These are phyloP conservation scores for Aldrovandia affinis DNA, from an alignment of 2,797 vertebrate genomes.

Conservation along the genomic window DNA sequence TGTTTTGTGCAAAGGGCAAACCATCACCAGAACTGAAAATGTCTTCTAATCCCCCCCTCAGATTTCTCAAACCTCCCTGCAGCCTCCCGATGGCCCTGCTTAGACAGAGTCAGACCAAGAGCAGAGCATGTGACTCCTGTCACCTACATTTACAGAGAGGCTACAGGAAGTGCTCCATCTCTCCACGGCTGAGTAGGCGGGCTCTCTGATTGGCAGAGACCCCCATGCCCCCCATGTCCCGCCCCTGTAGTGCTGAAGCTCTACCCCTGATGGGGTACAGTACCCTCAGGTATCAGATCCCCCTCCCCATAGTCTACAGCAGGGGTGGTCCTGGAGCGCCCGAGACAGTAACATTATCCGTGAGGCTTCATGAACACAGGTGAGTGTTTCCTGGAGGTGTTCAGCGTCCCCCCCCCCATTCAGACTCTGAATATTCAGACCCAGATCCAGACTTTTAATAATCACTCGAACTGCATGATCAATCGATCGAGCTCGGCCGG, in stretches of 20 bases:
- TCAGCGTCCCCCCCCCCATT: too few relatives aligned
- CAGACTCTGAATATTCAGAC: too few relatives aligned
- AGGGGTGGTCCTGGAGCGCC: too few relatives aligned
- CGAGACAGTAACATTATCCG: too few relatives aligned
- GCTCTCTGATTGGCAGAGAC: neutral
- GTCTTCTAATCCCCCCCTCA: neutral
- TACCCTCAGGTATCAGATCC: too few relatives aligned
- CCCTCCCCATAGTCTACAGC: too few relatives aligned
- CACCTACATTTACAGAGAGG: neutral
- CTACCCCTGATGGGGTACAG: too few relatives aligned
- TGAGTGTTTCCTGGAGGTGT: too few relatives aligned
- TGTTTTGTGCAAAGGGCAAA: conserved; percentile 29
- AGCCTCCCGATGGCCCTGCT: neutral
- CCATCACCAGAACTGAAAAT: conserved; percentile 5
- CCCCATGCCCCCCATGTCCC: neutral
- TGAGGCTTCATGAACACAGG: too few relatives aligned
- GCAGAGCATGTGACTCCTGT: neutral
- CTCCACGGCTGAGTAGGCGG: neutral
- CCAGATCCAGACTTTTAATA: too few relatives aligned
- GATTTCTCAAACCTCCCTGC: neutral
- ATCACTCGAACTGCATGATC: too few relatives aligned
- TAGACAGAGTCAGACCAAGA: neutral
- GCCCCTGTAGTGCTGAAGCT: neutral
- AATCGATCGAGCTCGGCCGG: too few relatives aligned
- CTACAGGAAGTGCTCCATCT: neutral